A percentile compares a stretch with the other conserved stretches of the same genome.
phyloP scores from a whole-genome alignment of 2,888 invertebrate species.

The Drosophila incognita region DNA sequence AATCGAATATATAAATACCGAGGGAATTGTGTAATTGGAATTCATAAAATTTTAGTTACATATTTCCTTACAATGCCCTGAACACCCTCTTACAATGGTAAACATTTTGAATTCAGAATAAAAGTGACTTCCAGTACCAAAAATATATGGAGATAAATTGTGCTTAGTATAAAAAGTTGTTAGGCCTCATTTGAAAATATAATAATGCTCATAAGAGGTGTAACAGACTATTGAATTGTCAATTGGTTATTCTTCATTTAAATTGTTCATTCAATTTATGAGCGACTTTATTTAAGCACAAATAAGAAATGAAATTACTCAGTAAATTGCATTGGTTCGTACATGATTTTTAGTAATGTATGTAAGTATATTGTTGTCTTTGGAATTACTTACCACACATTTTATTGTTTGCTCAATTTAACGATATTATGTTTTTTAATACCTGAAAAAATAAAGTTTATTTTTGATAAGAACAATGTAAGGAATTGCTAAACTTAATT shows the following conservation, averaged over 20 bases:
- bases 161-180: not conserved
- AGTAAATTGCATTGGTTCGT: not conserved
- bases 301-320: not conserved
- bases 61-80: not conserved
- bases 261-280: not conserved
- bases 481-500: not conserved
- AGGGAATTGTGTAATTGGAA: slow-evolving; percentile 3
- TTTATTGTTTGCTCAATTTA: slow-evolving; percentile 9
- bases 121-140: not conserved
- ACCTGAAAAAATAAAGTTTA: slow-evolving; percentile 4
- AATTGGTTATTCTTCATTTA: not conserved
- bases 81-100: not conserved
- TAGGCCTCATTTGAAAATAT: not conserved
- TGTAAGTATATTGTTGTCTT: not conserved
- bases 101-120: not conserved
- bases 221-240: not conserved
- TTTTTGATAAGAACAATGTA: not conserved
- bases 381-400: slow-evolving; percentile 55
- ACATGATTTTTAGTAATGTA: not conserved
- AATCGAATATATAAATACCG: slow-evolving; percentile 20
- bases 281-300: not conserved
- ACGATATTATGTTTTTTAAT: not conserved
- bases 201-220: too few species aligned
- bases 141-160: not conserved
- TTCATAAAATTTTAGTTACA: not conserved